Conservation (phyloP, 64 coral and sea anemone genomes). For the Anthopleura sola region DNA sequence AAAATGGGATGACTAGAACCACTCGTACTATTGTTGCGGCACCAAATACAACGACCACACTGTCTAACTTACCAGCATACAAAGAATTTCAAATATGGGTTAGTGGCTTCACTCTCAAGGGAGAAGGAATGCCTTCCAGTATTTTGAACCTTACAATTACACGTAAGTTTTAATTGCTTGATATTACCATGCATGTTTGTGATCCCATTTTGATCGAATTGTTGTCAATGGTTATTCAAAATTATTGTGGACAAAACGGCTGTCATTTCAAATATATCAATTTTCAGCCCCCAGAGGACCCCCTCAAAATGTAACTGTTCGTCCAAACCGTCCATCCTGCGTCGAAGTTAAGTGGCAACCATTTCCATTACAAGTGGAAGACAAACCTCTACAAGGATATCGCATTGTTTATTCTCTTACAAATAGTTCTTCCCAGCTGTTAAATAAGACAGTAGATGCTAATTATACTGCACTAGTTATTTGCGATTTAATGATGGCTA, state of each 20-base stretch:
- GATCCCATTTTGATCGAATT: no score
- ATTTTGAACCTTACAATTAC: background rate
- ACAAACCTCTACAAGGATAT: background rate
- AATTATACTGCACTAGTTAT: background rate
- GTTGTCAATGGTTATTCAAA: no score
- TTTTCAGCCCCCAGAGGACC: slow-evolving; percentile 1
- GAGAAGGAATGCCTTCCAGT: slow-evolving; percentile 21
- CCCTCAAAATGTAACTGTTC: slow-evolving; percentile 13
- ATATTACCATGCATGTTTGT: no score
- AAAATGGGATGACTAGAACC: no score
- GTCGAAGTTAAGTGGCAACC: slow-evolving; percentile 14
- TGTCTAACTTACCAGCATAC: background rate
- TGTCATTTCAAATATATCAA: background rate
- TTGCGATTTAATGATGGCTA: background rate
- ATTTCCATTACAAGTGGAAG: background rate
- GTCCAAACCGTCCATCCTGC: background rate
- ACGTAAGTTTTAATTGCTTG: background rate
- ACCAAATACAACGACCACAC: background rate
- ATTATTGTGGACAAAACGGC: no score
- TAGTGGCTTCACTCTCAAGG: slow-evolving; percentile 20
- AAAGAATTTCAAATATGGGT: background rate
- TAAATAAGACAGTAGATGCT: background rate
- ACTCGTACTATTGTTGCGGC: background rate
- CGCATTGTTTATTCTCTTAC: background rate
- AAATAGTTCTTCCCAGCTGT: background rate